Conservation (phyloP, 2,888 invertebrate genomes). For the Teleogryllus oceanicus region DNA sequence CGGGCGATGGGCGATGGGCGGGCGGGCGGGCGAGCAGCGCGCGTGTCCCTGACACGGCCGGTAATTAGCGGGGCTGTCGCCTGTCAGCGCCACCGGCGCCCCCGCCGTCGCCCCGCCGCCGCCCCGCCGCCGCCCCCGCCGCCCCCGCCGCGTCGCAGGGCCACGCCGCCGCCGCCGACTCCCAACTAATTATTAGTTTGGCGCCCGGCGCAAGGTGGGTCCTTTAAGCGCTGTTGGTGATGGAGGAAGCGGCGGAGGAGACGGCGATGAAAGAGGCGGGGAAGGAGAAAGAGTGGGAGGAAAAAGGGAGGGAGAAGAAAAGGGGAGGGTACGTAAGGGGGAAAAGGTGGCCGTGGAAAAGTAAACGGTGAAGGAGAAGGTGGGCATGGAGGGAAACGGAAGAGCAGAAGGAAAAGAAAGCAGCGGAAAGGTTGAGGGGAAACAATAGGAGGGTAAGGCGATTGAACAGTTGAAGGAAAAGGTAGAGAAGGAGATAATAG, state of each 20-base stretch:
- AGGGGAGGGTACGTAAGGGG: too few relatives aligned
- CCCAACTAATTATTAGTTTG: neutral
- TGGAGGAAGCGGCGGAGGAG: neutral
- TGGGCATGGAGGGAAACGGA: too few relatives aligned
- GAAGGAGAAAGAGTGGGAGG: neutral
- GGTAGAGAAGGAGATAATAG: too few relatives aligned
- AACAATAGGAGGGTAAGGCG: too few relatives aligned
- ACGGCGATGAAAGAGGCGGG: neutral
- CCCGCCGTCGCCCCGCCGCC: slow-evolving; percentile 2
- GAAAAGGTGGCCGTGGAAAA: too few relatives aligned
- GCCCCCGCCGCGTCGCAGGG: neutral
- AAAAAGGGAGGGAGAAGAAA: too few relatives aligned
- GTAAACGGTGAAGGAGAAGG: too few relatives aligned
- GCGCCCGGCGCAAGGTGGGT: neutral
- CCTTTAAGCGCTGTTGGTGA: neutral
- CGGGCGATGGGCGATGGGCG: slow-evolving; percentile 22
- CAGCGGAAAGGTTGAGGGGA: too few relatives aligned
- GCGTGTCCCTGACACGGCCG: slow-evolving; percentile 18
- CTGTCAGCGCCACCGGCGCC: slow-evolving; percentile 25
- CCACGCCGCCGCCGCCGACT: neutral
- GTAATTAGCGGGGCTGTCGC: slow-evolving; percentile 18
- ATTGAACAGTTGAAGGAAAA: too few relatives aligned
- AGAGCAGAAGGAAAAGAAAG: too few relatives aligned
- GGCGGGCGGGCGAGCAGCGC: slow-evolving; percentile 20
- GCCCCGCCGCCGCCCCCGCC: neutral